phyloP scores from a whole-genome alignment of 2,888 invertebrate species.

The Minunthozetes semirufus region DNA sequence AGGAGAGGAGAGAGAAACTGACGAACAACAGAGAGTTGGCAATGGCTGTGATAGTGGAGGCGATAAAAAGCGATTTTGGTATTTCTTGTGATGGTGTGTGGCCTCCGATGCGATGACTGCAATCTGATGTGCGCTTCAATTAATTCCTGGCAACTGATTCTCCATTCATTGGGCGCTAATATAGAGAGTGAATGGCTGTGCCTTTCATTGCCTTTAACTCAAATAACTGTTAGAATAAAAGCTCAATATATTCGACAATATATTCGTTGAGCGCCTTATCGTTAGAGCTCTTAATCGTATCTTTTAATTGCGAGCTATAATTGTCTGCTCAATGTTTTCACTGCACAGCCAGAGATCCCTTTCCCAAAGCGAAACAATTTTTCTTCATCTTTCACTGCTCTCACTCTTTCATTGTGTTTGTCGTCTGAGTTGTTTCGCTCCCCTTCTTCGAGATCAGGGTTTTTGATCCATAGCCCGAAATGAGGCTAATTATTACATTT shows the following conservation, averaged over 20 bases:
- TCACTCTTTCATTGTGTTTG: constrained; percentile 4
- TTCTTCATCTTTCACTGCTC: constrained; percentile 17
- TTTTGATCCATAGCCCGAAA: constrained; percentile 21
- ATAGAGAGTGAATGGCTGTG: not conserved
- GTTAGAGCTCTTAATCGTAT: constrained; percentile 21
- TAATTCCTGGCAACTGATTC: constrained; percentile 30
- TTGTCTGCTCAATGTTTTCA: constrained; percentile 2
- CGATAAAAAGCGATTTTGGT: constrained; percentile 28
- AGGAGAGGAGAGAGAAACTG: not conserved
- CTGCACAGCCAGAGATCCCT: not conserved
- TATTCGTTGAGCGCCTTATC: constrained; percentile 3
- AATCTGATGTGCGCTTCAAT: constrained; percentile 31
- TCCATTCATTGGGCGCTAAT: constrained; percentile 30
- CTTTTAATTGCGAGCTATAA: constrained; percentile 32
- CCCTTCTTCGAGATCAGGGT: not conserved
- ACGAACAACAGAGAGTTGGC: not conserved
- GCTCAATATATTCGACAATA: not conserved
- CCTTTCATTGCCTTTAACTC: too few species aligned
- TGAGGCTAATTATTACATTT: constrained; percentile 30
- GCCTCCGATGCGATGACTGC: constrained; percentile 1
- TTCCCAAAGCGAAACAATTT: constrained; percentile 21
- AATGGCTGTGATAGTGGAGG: not conserved
- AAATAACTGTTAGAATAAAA: not conserved
- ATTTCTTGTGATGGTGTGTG: constrained; percentile 28
- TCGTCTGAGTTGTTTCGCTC: not conserved